Evolutionary conservation across 2,113 vertebrate genomes (phyloP), one percentile per base, ranked within the genome.

Genomic region (Tamias sibiricus): DNA sequence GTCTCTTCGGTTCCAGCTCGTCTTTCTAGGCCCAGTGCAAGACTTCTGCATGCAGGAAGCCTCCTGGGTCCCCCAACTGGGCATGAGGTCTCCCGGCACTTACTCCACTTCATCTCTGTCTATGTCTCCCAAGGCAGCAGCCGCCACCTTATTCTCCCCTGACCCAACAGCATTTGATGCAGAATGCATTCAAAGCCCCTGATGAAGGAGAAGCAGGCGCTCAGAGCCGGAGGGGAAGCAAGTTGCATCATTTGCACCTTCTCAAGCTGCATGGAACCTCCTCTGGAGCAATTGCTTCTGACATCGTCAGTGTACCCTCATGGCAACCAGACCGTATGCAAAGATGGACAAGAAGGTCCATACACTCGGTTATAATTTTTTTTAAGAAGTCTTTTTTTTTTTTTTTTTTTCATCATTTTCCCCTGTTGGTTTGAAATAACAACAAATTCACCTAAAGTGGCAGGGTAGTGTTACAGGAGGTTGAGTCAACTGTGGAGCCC

Each of bases 391-490:
- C 44, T 71, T 75, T 72, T 69, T 80, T 93, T 94, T 74, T 71
- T 75, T 72, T 69, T 80, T 93, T 94, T 74, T 16, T 11, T 42
- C 16, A 16, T 66, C 26, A 40, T 80, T 81, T 89, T 71, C 19
- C 42, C 11, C 68, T 69, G 57, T 44, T 75, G 85, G 68, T 76
- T 86, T 89, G 37, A 92, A 93, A 52, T 32, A 93, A 87, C n/a
- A 47, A 11, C 47, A 92, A 75, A 54, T 74, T 83, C 52, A 79
- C 28, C 91, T 11, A n/a, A 79, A 87, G 37, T 71, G 62, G 19
- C 75, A 71, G 88, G 71, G 30, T 26, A 11, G 2, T 42, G 24
- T 62, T 28, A 28, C 59, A 62, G 59, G 59, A 62, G 59, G 59
- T 62, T 62, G 59, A 62, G 59, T 62, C 8, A 22, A 62, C 8